Conservation (phyloP, 30 jellyfish, hydroid and myxozoan genomes). For the Nemopilema nomurai region DNA sequence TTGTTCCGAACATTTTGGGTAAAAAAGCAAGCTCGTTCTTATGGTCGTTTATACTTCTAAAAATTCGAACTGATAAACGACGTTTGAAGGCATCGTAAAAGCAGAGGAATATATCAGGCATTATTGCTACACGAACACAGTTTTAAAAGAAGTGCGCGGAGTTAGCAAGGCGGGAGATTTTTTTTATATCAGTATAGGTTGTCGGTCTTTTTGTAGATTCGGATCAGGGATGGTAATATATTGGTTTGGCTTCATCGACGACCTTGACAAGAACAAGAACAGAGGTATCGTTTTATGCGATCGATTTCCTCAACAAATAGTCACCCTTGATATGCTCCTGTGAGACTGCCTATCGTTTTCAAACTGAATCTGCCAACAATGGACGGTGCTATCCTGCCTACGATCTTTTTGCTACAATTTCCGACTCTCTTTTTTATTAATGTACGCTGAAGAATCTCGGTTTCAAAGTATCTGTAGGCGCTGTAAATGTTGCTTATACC, state of each 20-base stretch:
- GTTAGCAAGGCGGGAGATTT: background rate
- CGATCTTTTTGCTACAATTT: background rate
- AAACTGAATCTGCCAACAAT: background rate
- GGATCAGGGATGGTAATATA: conserved; percentile 94
- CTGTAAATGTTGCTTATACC: background rate
- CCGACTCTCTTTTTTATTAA: background rate
- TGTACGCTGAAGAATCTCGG: background rate
- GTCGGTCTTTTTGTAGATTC: conserved; percentile 45
- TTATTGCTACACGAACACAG: too few species aligned
- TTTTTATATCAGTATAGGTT: background rate
- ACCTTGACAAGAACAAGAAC: conserved; percentile 64
- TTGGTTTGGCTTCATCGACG: conserved; percentile 92
- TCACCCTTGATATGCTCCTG: conserved; percentile 76
- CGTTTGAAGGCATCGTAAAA: too few species aligned
- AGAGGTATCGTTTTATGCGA: conserved; percentile 76
- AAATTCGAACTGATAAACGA: too few species aligned
- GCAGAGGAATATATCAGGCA: too few species aligned
- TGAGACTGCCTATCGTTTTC: conserved; percentile 14
- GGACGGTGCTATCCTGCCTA: background rate
- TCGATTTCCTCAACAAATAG: conserved; percentile 68
- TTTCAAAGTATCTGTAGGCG: background rate
- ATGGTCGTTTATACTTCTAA: too few species aligned
- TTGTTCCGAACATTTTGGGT: too few species aligned
- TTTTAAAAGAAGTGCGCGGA: background rate
- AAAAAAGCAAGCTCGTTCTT: too few species aligned